Conservation (phyloP, 2,797 vertebrate species). For the Muscicapa striata region DNA sequence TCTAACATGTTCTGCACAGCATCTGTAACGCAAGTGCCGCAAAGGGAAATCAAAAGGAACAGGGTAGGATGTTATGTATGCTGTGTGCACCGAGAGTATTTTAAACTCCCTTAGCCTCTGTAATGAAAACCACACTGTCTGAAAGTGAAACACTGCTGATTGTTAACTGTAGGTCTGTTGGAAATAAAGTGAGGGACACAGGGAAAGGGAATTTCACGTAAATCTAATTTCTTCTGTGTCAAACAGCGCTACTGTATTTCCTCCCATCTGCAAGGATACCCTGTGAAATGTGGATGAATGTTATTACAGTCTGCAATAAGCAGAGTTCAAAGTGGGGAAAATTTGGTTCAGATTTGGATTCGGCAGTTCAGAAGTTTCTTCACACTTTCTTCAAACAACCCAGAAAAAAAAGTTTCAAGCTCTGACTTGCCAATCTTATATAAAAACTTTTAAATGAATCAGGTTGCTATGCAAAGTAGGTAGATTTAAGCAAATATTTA, state of each 20-base stretch:
- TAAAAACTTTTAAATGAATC: constrained; percentile 2
- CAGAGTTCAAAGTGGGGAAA: constrained; percentile 53
- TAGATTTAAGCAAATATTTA: constrained; percentile 50
- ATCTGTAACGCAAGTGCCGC: constrained; percentile 37
- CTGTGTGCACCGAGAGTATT: constrained; percentile 2
- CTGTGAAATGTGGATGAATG: constrained; percentile 62
- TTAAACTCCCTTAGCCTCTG: constrained; percentile 51
- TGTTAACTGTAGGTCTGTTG: constrained; percentile 65
- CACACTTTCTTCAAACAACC: constrained; percentile 52
- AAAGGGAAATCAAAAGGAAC: constrained; percentile 53
- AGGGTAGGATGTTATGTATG: constrained; percentile 44
- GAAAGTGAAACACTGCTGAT: constrained; percentile 57
- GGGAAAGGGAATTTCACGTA: constrained; percentile 66
- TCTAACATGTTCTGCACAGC: constrained; percentile 19
- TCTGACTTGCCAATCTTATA: constrained; percentile 22
- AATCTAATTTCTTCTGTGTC: constrained; percentile 74
- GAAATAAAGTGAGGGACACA: constrained; percentile 59
- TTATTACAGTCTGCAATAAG: constrained; percentile 62
- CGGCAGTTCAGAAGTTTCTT: constrained; percentile 58
- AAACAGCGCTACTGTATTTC: constrained; percentile 67
- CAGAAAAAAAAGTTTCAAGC: not conserved
- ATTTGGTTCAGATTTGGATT: constrained; percentile 65
- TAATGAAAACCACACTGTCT: constrained; percentile 70
- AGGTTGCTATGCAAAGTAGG: constrained; percentile 44
- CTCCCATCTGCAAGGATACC: constrained; percentile 50